Evolutionary conservation across 2,113 vertebrate genomes (phyloP).

Genomic region (Balaeniceps rex): DNA sequence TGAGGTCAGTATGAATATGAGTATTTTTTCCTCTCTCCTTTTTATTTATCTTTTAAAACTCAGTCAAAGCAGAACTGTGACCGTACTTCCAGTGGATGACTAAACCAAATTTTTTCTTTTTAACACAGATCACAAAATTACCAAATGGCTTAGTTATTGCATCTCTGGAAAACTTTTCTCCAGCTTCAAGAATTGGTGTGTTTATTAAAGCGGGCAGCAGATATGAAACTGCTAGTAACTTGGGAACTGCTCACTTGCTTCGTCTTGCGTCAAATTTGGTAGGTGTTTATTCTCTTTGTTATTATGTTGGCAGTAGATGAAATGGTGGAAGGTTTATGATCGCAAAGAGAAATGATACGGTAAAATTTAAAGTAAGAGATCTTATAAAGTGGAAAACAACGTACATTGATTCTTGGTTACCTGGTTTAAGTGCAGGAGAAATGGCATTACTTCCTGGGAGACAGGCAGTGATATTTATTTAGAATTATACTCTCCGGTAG

Average conservation of each 20-base stretch:
- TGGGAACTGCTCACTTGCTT: constrained; percentile 89
- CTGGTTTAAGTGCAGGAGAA: background rate
- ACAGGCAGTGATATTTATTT: background rate
- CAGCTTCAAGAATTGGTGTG: constrained; percentile 88
- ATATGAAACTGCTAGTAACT: constrained; percentile 81
- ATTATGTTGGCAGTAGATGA: background rate
- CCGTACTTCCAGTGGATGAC: background rate
- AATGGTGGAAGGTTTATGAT: background rate
- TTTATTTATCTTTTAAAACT: background rate
- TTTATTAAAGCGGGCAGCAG: constrained; percentile 91
- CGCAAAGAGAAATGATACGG: fast-evolving
- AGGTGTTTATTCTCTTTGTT: background rate
- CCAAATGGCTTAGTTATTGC: constrained; percentile 91
- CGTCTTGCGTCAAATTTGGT: constrained; percentile 90
- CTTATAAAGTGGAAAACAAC: background rate
- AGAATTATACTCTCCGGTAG: background rate
- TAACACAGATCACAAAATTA: constrained; percentile 85
- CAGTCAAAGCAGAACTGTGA: background rate
- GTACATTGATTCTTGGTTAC: background rate
- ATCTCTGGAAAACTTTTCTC: constrained; percentile 92
- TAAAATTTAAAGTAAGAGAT: background rate
- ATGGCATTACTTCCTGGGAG: background rate
- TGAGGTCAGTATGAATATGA: constrained; percentile 81
- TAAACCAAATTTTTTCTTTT: background rate
- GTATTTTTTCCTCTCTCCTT: background rate